These are phyloP conservation scores for Delphinapterus leucas DNA, from an alignment of 2,113 vertebrate genomes.

Conservation along the genomic window DNA sequence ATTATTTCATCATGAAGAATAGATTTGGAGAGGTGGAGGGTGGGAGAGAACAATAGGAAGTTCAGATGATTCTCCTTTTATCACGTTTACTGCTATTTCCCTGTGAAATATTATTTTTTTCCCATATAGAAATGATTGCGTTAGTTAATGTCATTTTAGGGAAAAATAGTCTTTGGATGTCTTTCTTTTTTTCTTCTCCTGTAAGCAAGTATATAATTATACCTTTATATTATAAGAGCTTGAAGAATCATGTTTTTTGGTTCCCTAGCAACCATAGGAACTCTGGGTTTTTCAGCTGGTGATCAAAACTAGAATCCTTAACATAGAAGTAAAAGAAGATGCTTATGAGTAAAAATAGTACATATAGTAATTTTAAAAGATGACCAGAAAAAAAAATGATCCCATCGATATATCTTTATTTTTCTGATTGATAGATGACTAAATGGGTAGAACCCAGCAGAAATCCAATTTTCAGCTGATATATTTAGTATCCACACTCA, in stretches of 20 bases:
- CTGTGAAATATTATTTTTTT: slow-evolving; percentile 56
- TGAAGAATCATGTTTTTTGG: slow-evolving; percentile 75
- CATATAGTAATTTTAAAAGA: slow-evolving; percentile 72
- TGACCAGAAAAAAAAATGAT: slow-evolving; percentile 45
- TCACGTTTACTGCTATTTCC: slow-evolving; percentile 16
- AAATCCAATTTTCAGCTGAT: slow-evolving; percentile 56
- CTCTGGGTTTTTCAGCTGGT: slow-evolving; percentile 71
- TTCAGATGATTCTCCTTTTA: slow-evolving; percentile 27
- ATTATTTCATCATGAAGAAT: slow-evolving; percentile 35
- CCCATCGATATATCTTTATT: slow-evolving; percentile 20
- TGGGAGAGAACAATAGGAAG: slow-evolving; percentile 11
- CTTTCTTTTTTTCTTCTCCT: slow-evolving; percentile 42
- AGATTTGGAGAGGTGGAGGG: not conserved
- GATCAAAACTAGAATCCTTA: slow-evolving; percentile 74
- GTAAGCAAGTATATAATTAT: slow-evolving; percentile 69
- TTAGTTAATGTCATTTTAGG: slow-evolving; percentile 69
- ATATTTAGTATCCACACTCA: slow-evolving; percentile 42
- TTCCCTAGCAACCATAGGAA: slow-evolving; percentile 81
- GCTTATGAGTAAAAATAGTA: slow-evolving; percentile 71
- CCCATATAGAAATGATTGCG: slow-evolving; percentile 55
- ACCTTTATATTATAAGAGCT: slow-evolving; percentile 74
- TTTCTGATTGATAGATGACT: slow-evolving; percentile 67
- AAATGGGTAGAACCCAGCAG: not conserved
- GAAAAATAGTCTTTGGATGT: slow-evolving; percentile 37
- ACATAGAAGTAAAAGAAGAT: slow-evolving; percentile 73